These are phyloP conservation scores for Holotrichia oblita DNA, from an alignment of 1,140 invertebrate genomes.

Conservation along the genomic window DNA sequence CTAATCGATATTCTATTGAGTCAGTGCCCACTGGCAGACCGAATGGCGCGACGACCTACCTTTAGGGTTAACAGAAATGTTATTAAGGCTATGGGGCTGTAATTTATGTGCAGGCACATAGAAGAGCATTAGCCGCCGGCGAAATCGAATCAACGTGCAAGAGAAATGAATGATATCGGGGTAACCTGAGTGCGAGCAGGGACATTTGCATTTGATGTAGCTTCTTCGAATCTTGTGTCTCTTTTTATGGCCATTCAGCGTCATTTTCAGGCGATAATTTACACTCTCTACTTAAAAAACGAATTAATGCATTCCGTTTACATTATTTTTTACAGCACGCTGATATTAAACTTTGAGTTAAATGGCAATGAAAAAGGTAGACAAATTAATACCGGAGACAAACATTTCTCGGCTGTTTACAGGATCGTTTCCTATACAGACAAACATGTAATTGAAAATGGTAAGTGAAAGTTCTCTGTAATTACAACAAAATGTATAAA, in stretches of 20 bases:
- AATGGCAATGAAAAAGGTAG: background rate
- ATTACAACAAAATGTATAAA: too few relatives aligned
- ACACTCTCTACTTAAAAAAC: background rate
- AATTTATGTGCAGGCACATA: constrained; percentile 32
- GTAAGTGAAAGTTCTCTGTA: too few relatives aligned
- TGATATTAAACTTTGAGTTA: background rate
- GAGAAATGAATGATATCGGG: background rate
- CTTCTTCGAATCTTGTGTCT: background rate
- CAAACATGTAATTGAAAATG: too few relatives aligned
- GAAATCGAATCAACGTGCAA: constrained; percentile 16
- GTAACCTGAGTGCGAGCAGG: background rate
- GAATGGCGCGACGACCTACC: constrained; percentile 11
- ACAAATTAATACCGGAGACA: background rate
- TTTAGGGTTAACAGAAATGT: constrained; percentile 28
- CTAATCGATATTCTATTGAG: constrained; percentile 22
- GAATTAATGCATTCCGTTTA: background rate
- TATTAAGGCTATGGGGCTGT: constrained; percentile 18
- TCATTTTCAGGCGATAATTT: background rate
- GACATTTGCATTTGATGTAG: constrained; percentile 22
- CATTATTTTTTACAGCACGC: background rate
- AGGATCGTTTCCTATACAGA: too few relatives aligned
- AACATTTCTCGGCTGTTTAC: too few relatives aligned
- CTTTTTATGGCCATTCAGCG: background rate
- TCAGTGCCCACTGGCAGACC: background rate
- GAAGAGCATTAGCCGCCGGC: background rate